Base-by-base conservation (phyloP, 2,113 vertebrate genomes). In the Anas platyrhynchos region DNA sequence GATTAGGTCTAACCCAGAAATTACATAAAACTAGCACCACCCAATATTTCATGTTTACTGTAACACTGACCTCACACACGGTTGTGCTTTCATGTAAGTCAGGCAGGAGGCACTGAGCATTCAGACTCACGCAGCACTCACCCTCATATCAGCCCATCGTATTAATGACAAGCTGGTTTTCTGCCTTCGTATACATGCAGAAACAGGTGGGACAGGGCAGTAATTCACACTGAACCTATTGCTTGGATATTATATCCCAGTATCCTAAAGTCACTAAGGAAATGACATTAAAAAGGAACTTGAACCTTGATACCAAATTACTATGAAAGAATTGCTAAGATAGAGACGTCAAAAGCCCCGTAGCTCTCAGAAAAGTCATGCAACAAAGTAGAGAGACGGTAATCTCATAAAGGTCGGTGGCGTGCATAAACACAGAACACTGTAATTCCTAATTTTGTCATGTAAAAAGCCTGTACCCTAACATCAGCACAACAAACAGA, bases 81-180 rank as follows among this genome's bases (percentile, higher is more conserved):
- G 4, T 25, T n/a, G 10, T 46, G 62, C 54, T 52, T 32, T 34
- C 44, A 6, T 0, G 0, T 6, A 11, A 31, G 34, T 27, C 48
- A 14, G 56, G 44, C 38, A 59, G 65, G 63, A 8, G 13, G 44
- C 32, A 59, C 44, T 52, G 54, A 13, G 31, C 27, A 26, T 58
- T 10, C 44, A 71, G 5, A 3, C 38, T 32, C 74, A 36, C 0
- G 1, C 0, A 9, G 48, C 22, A 16, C 46, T 38, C 31, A 2
- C 7, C 0, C 17, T 16, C 93, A 73, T 58, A 16, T 38, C 76
- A 69, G 18, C 16, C 11, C 59, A 3, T 34, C 20, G 25, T 4
- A 11, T 0, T 26, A 32, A 48, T 3, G 4, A 23, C 4, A 13
- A 80, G 20, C 6, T 58, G 68, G 17, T 23, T 56, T 46, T 62